Evolutionary conservation across 2,797 vertebrate species (phyloP).

Genomic region (Hoplostethus atlanticus): DNA sequence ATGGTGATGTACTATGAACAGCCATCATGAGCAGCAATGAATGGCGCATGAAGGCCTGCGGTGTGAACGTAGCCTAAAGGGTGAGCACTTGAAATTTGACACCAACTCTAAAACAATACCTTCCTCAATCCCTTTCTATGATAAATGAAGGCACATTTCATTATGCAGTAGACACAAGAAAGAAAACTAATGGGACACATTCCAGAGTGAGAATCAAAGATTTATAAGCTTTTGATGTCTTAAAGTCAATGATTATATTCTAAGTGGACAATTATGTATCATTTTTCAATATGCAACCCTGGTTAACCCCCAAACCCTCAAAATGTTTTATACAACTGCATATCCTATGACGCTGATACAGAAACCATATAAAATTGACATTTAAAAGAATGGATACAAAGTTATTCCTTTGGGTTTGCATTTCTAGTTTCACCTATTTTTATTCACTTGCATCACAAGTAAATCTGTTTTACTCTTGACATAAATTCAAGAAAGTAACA

Average conservation of each 20-base stretch:
- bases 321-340: background rate
- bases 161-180: background rate
- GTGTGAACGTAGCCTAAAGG: no score
- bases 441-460: no score
- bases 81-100: no score
- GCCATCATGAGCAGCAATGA: no score
- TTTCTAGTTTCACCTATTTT: background rate
- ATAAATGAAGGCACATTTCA: background rate
- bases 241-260: background rate
- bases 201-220: background rate
- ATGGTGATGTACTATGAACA: slow-evolving; percentile 8
- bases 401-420: background rate
- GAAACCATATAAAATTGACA: no score
- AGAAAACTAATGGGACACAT: background rate
- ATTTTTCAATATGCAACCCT: no score
- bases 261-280: background rate
- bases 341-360: background rate
- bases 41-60: no score
- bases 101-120: background rate
- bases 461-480: no score
- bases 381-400: background rate
- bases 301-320: no score
- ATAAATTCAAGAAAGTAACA: no score
- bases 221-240: background rate
- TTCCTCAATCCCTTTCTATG: background rate